Evolutionary conservation across 2,888 invertebrate species (phyloP).

Genomic region (Shargacucullia verbasci): DNA sequence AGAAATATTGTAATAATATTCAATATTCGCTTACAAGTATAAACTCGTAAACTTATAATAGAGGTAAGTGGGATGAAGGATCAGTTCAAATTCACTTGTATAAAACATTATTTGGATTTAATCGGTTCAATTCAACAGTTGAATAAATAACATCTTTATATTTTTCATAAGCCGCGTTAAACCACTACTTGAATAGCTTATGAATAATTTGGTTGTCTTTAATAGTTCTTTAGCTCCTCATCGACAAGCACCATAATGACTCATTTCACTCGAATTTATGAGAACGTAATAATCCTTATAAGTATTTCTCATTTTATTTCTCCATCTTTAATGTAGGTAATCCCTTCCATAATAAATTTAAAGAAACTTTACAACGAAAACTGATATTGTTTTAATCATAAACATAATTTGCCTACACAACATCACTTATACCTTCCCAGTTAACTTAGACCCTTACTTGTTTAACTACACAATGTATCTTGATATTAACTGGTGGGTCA

Average conservation of each 20-base stretch:
- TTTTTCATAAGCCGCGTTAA: too few relatives aligned
- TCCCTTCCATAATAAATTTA: slow-evolving; percentile 24
- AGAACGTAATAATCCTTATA: slow-evolving; percentile 10
- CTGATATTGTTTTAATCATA: slow-evolving; percentile 53
- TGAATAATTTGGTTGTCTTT: background rate
- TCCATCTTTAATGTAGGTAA: slow-evolving; percentile 17
- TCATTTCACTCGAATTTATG: slow-evolving; percentile 14
- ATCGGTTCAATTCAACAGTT: too few relatives aligned
- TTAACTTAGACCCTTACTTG: slow-evolving; percentile 13
- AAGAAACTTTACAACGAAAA: slow-evolving; percentile 44
- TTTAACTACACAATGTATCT: slow-evolving; percentile 25
- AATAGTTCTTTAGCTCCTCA: slow-evolving; percentile 2
- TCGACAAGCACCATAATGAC: slow-evolving; percentile 1
- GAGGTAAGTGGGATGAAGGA: too few relatives aligned
- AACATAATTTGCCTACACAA: slow-evolving; percentile 44
- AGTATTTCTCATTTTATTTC: slow-evolving; percentile 4
- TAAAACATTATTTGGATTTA: too few relatives aligned
- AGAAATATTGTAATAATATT: too few relatives aligned
- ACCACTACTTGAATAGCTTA: background rate
- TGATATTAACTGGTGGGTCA: slow-evolving; percentile 7
- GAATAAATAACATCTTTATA: too few relatives aligned
- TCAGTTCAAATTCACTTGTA: too few relatives aligned
- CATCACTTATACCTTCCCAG: slow-evolving; percentile 23
- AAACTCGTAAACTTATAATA: too few relatives aligned
- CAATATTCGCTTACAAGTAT: too few relatives aligned